These are phyloP conservation scores for Mormyrops attenuatus DNA, from an alignment of 2,797 vertebrate genomes.

Conservation along the genomic window DNA sequence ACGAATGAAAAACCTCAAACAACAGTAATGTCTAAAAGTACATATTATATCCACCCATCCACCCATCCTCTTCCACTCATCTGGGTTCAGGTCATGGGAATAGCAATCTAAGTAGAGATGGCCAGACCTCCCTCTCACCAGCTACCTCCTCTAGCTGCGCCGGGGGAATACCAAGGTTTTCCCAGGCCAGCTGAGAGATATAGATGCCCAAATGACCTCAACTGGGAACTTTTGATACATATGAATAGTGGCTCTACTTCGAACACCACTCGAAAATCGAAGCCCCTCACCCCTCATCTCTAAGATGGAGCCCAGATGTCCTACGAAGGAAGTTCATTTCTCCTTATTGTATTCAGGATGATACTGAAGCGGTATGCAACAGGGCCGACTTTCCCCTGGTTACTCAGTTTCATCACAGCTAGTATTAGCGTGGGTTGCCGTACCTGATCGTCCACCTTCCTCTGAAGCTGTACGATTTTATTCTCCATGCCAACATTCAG, in stretches of 20 bases:
- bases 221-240: not conserved
- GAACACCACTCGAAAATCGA: not conserved
- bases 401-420: not conserved
- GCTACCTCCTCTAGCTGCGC: not conserved
- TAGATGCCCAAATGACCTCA: not conserved
- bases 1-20: not conserved
- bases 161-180: not conserved
- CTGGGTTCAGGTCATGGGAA: not conserved
- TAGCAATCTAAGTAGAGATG: not conserved
- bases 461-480: conserved; percentile 91
- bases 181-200: not conserved
- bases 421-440: not conserved
- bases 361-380: not conserved
- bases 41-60: not conserved
- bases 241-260: not conserved
- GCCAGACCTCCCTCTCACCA: not conserved
- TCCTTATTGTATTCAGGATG: not conserved
- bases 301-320: not conserved
- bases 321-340: not conserved
- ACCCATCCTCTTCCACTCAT: not conserved
- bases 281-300: not conserved
- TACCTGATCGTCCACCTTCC: conserved; percentile 92
- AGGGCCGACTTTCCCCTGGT: not conserved
- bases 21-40: not conserved
- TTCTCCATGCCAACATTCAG: conserved; percentile 96